These are phyloP conservation scores for Sciurus carolinensis DNA, from an alignment of 2,797 vertebrate genomes.

Conservation along the genomic window DNA sequence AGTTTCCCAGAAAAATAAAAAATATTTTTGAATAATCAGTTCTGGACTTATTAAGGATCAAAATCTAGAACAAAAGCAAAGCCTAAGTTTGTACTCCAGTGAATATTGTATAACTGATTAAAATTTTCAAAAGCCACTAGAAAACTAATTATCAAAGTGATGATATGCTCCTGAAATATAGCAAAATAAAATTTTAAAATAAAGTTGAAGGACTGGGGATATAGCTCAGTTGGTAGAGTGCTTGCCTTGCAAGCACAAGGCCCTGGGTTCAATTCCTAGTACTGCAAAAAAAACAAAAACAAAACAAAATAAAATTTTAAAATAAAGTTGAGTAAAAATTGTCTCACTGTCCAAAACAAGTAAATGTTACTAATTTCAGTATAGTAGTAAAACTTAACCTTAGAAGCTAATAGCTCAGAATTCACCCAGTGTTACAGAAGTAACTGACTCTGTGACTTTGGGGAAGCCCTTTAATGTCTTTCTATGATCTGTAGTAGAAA, in stretches of 20 bases:
- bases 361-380: constrained; percentile 58
- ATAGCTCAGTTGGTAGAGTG: no score
- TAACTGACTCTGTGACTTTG: background rate
- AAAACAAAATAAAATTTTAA: constrained; percentile 31
- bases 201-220: background rate
- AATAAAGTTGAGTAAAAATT: constrained; percentile 1
- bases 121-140: constrained; percentile 25
- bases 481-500: background rate
- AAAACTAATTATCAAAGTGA: constrained; percentile 49
- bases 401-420: background rate
- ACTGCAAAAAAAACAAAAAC: no score
- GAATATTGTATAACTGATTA: constrained; percentile 50
- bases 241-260: no score
- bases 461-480: background rate
- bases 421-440: background rate
- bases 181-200: constrained; percentile 60
- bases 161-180: constrained; percentile 10
- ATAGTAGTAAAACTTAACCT: background rate
- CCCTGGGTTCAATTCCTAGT: no score
- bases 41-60: constrained; percentile 33
- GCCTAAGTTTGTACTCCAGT: background rate
- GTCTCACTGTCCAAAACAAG: constrained; percentile 32
- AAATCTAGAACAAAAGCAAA: constrained; percentile 40
- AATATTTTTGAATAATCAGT: constrained; percentile 16
- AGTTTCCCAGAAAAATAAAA: constrained; percentile 20